A percentile compares a stretch with the other conserved stretches of the same genome.
phyloP scores from a whole-genome alignment of 2,113 vertebrate genomes.

The Malurus melanocephalus region DNA sequence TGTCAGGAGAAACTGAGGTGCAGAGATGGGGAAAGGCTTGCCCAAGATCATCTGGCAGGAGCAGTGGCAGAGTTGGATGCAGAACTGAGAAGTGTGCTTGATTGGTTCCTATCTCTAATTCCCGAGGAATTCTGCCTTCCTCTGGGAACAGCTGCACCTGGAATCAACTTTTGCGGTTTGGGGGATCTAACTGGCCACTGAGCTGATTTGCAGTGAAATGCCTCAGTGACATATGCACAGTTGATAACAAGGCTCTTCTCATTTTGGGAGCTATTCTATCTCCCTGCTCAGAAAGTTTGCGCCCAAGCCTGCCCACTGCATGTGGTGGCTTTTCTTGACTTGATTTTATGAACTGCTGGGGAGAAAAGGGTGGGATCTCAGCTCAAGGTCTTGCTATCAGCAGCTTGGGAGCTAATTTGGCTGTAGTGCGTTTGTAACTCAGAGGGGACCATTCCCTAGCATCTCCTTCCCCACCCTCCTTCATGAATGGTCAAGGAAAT shows the following conservation, averaged over 20 bases:
- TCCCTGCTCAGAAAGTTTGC: background rate
- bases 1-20: slow-evolving; percentile 31
- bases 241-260: background rate
- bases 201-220: background rate
- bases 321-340: background rate
- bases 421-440: background rate
- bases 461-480: slow-evolving; percentile 22
- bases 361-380: background rate
- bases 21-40: background rate
- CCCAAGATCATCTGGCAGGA: background rate
- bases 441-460: slow-evolving; percentile 19
- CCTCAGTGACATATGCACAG: background rate
- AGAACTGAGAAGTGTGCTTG: slow-evolving; percentile 6
- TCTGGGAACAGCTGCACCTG: background rate
- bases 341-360: background rate
- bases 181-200: background rate
- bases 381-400: background rate
- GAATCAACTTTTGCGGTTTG: background rate
- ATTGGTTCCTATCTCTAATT: background rate
- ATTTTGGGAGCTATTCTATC: background rate
- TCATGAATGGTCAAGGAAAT: slow-evolving; percentile 61
- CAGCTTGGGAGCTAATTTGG: background rate
- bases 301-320: background rate
- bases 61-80: slow-evolving; percentile 16
- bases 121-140: background rate